Conservation (phyloP, 1,140 invertebrate genomes). For the Nebria ingens region DNA sequence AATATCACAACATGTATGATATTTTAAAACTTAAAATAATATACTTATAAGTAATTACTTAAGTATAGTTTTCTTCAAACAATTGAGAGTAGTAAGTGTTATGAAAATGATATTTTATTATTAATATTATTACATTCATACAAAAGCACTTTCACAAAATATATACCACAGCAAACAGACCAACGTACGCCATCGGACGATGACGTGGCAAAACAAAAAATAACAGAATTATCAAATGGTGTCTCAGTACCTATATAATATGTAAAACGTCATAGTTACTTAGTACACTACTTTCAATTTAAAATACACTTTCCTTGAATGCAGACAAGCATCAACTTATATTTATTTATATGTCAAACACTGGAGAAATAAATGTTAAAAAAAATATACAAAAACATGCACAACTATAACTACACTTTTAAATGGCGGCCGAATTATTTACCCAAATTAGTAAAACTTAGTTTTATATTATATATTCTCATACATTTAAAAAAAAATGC, state of each 20-base stretch:
- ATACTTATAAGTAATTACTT: not conserved
- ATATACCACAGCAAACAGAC: not conserved
- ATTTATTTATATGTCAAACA: too few relatives aligned
- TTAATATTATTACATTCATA: slow-evolving; percentile 4
- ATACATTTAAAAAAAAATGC: too few relatives aligned
- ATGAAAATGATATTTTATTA: slow-evolving; percentile 9
- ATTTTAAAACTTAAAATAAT: not conserved
- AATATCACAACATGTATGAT: too few relatives aligned
- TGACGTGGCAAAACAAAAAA: not conserved
- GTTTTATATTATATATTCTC: too few relatives aligned
- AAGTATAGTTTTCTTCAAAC: slow-evolving; percentile 1
- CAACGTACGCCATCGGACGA: not conserved
- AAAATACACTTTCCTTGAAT: too few relatives aligned
- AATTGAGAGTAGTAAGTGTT: not conserved
- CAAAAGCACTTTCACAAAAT: slow-evolving; percentile 4
- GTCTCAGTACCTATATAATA: not conserved
- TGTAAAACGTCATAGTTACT: not conserved
- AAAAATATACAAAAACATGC: too few relatives aligned
- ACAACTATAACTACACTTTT: too few relatives aligned
- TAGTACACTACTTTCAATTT: not conserved
- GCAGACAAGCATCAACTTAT: too few relatives aligned
- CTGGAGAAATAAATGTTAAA: too few relatives aligned
- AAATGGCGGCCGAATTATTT: too few relatives aligned
- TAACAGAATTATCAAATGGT: not conserved
- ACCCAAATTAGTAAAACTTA: too few relatives aligned